A percentile compares a stretch with the other conserved stretches of the same genome.
These are phyloP conservation scores for Dreissena rostriformis DNA, from an alignment of 1,140 invertebrate genomes.

Conservation along the genomic window DNA sequence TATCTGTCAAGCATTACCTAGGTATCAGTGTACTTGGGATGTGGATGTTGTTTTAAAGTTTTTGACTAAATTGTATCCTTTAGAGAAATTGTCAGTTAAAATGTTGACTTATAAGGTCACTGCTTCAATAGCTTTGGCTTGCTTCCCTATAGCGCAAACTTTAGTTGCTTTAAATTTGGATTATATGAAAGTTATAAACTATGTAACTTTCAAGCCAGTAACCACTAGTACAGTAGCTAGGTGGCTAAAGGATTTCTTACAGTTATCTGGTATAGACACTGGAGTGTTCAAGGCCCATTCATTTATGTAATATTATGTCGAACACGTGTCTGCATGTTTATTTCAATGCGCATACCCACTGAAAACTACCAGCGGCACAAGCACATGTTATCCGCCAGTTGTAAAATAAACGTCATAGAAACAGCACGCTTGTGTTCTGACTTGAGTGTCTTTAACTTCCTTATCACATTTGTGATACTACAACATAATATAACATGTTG, in stretches of 20 bases:
- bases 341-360: too few species aligned
- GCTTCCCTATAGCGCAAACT: neutral
- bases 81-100: slow-evolving; percentile 12
- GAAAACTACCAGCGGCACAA: too few species aligned
- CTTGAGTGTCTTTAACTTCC: too few species aligned
- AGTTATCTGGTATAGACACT: neutral
- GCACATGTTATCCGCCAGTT: too few species aligned
- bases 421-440: too few species aligned
- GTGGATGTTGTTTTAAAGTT: neutral
- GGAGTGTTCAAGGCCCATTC: slow-evolving; percentile 27
- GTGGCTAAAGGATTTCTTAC: slow-evolving; percentile 9
- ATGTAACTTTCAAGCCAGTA: neutral
- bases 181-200: neutral
- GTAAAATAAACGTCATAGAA: too few species aligned
- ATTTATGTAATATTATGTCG: too few species aligned
- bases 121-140: neutral
- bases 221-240: slow-evolving; percentile 3
- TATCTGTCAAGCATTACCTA: neutral
- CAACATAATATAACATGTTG: slow-evolving; percentile 44
- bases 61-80: neutral
- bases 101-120: slow-evolving; percentile 11
- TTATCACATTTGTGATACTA: too few species aligned
- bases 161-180: slow-evolving; percentile 27
- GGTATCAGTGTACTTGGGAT: neutral
- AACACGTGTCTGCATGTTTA: too few species aligned